Evolutionary conservation across 2,888 invertebrate species (phyloP).

Genomic region (Apodemia duryi): DNA sequence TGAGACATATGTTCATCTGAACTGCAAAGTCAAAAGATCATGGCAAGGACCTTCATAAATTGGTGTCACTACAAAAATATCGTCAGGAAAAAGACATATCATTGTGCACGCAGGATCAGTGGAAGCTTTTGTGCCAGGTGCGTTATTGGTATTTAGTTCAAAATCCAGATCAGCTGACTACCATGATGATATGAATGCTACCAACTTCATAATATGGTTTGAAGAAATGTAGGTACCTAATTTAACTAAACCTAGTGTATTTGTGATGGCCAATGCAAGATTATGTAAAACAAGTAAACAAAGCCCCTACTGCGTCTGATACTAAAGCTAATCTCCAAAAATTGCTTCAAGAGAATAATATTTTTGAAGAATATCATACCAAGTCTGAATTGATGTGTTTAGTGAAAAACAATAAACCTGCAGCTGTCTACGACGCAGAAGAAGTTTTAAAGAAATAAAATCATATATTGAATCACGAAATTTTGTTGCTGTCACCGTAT

Average conservation of each 20-base stretch:
- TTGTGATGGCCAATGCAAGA: constrained; percentile 29
- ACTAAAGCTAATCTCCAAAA: constrained; percentile 23
- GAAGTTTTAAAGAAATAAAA: constrained; percentile 26
- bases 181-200: constrained; percentile 23
- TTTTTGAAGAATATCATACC: constrained; percentile 29
- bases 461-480: constrained; percentile 3
- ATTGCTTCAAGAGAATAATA: constrained; percentile 29
- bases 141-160: constrained; percentile 24
- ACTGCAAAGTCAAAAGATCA: background rate
- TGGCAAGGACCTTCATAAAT: background rate
- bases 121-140: constrained; percentile 20
- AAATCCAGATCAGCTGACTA: constrained; percentile 22
- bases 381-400: constrained; percentile 31
- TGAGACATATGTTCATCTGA: background rate
- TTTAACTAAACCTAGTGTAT: constrained; percentile 27
- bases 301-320: constrained; percentile 24
- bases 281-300: constrained; percentile 26
- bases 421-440: constrained; percentile 28
- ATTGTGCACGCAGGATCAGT: constrained; percentile 9
- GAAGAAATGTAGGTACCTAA: constrained; percentile 27
- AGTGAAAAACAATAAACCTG: constrained; percentile 30
- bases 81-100: background rate
- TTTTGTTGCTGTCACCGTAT: constrained; percentile 3
- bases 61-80: constrained; percentile 10
- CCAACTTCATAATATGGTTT: constrained; percentile 28